A percentile compares a stretch with the other conserved stretches of the same genome.
These are phyloP conservation scores for Phoeniculus purpureus DNA, from an alignment of 2,797 vertebrate genomes.

Conservation along the genomic window DNA sequence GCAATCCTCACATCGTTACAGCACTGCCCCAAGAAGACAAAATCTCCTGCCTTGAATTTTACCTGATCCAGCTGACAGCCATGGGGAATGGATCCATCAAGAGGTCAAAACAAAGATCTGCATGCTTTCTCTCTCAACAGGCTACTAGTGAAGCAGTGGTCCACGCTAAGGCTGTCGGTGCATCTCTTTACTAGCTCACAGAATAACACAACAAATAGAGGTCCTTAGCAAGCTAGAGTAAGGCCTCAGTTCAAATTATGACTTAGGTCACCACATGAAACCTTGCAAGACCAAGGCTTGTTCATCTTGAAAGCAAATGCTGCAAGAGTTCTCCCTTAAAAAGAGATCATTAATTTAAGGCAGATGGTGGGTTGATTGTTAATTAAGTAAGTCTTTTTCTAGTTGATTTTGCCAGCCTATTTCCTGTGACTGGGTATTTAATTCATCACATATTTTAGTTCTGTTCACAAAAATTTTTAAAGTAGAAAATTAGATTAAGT, in stretches of 20 bases:
- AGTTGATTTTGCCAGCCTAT: neutral
- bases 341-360: neutral
- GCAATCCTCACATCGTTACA: neutral
- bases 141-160: neutral
- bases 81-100: neutral
- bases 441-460: neutral
- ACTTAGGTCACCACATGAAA: neutral
- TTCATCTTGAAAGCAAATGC: neutral
- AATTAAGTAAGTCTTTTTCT: neutral
- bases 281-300: neutral
- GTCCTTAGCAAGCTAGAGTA: neutral
- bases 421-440: neutral
- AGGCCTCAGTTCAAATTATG: neutral
- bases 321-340: neutral
- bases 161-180: neutral
- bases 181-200: neutral
- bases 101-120: neutral
- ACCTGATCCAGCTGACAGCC: neutral
- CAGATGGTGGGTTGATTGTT: neutral
- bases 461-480: neutral
- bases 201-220: neutral
- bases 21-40: neutral
- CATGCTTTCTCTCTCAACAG: neutral
- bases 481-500: neutral
- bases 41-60: neutral